Percentiles rank a stretch among this genome's conserved stretches.
Conservation (phyloP, 2,113 vertebrate species). For the Malaclemys terrapin region DNA sequence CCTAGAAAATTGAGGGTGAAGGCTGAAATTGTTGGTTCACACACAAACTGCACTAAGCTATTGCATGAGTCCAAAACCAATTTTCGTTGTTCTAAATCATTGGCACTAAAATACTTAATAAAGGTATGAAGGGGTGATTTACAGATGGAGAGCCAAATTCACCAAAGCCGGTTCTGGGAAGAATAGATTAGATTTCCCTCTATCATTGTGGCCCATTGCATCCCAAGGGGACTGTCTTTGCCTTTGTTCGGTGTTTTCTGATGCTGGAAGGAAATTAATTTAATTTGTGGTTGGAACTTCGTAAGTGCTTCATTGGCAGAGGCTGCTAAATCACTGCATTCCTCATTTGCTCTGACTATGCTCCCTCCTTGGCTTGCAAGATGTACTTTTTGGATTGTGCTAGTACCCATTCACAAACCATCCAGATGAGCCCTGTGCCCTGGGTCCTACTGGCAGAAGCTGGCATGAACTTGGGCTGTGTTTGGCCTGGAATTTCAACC, state of each 20-base stretch:
- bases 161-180: slow-evolving; percentile 55
- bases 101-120: slow-evolving; percentile 64
- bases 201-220: slow-evolving; percentile 57
- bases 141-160: slow-evolving; percentile 69
- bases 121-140: slow-evolving; percentile 65
- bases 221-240: slow-evolving; percentile 23
- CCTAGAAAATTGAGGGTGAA: slow-evolving; percentile 43
- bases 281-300: slow-evolving; percentile 69
- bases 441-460: not conserved
- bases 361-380: not conserved
- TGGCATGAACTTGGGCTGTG: not conserved
- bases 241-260: slow-evolving; percentile 69
- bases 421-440: not conserved
- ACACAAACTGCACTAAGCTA: slow-evolving; percentile 23
- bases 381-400: not conserved
- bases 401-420: not conserved
- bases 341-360: slow-evolving; percentile 30
- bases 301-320: slow-evolving; percentile 36
- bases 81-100: slow-evolving; percentile 65
- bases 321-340: slow-evolving; percentile 64
- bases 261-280: slow-evolving; percentile 64
- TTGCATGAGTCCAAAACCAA: slow-evolving; percentile 8
- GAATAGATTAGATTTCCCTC: slow-evolving; percentile 68
- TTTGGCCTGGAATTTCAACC: slow-evolving; percentile 11
- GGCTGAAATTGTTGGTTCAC: slow-evolving; percentile 46